Evolutionary conservation across 2,113 vertebrate genomes (phyloP), one percentile per base, ranked within the genome.

Genomic region (Emydocephalus ijimae): DNA sequence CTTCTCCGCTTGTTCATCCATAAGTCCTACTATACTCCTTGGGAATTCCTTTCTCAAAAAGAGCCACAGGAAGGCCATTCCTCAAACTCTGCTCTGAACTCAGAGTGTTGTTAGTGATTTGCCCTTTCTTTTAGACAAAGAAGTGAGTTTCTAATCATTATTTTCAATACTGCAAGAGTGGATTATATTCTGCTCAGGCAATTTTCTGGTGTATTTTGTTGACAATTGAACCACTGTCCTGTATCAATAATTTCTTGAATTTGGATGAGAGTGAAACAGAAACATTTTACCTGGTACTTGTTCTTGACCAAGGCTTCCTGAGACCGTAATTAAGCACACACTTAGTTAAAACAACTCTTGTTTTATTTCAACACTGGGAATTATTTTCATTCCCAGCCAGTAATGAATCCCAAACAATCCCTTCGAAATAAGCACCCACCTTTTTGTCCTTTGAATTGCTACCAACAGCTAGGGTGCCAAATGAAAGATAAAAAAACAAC

Each of bases 261-360:
- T 94, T 91, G 91, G 26, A 94, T 94, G 12, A 55, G 92, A 93
- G 94, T 95, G 91, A 59, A 96, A 12, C 91, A 90, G 52, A 86
- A 95, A 90, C 89, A 91, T 91, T 54, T 92, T 95, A 95, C 92
- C 93, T 97, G 92, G 61, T 95, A 89, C 43, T 48, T 48, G 7
- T 48, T 48, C 48, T 48, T 48, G 48, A 48, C 48, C 48, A 50
- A 9, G 48, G 48, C 48, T 50, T 50, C 48, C 8, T 1, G 48
- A 50, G 1, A 50, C 48, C 8, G 1, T 50, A 50, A 50, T 50
- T 50, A 50, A 50, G 48, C 48, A 9, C 48, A 50, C 8, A 9
- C 48, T 50, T 50, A 50, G 48, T 50, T 50, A 50, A 50, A 50
- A 50, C 48, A 50, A 50, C 48, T 50, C 48, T 50, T 50, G 8